phyloP scores from a whole-genome alignment of 2,888 invertebrate species.

The Agrotis puta region DNA sequence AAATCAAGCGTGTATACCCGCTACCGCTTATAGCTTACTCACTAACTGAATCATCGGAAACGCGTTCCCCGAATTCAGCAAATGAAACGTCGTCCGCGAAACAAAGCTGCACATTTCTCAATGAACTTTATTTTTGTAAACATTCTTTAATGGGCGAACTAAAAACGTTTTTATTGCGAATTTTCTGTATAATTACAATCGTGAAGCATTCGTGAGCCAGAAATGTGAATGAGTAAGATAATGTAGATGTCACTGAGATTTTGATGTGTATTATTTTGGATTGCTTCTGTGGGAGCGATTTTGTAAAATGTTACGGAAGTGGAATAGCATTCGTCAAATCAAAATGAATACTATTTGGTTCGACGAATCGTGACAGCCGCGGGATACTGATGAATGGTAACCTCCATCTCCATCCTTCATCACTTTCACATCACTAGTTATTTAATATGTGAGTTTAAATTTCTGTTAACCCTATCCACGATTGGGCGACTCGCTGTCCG shows the following conservation, averaged over 20 bases:
- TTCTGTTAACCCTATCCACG: no score
- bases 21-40: constrained; percentile 25
- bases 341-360: no score
- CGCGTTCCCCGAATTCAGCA: constrained; percentile 47
- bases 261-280: no score
- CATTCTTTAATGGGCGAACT: constrained; percentile 35
- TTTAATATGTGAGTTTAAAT: no score
- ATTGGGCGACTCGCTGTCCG: no score
- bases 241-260: not conserved
- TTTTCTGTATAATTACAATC: constrained; percentile 25
- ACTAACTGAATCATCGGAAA: constrained; percentile 48
- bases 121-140: constrained; percentile 55
- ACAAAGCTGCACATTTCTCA: constrained; percentile 51
- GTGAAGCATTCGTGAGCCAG: constrained; percentile 9
- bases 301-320: no score
- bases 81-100: constrained; percentile 45
- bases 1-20: not conserved
- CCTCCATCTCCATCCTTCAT: no score
- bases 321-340: no score
- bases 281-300: no score
- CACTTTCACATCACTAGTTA: no score
- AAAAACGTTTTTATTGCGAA: constrained; percentile 45
- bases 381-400: no score
- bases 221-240: constrained; percentile 12
- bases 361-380: no score